phyloP scores from a whole-genome alignment of 2,888 invertebrate species.

The Neocrepidodera transversa region DNA sequence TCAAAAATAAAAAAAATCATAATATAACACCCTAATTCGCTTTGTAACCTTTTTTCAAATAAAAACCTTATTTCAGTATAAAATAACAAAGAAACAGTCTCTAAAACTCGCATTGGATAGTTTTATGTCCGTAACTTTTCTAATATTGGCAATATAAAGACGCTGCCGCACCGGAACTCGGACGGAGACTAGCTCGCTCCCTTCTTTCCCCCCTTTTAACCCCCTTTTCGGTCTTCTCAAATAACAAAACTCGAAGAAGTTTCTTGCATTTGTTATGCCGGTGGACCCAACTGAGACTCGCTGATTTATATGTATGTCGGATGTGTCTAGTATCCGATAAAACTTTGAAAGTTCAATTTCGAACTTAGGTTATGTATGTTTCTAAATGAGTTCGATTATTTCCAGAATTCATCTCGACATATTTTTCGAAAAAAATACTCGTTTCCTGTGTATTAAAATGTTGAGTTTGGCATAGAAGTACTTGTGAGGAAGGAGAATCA shows the following conservation, averaged over 20 bases:
- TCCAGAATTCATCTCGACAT: constrained; percentile 6
- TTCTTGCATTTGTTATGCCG: constrained; percentile 58
- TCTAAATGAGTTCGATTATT: constrained; percentile 48
- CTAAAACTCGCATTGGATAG: constrained; percentile 39
- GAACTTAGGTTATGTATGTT: constrained; percentile 48
- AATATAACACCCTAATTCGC: no score
- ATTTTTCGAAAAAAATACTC: no score
- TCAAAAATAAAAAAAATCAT: no score
- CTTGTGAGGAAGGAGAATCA: no score
- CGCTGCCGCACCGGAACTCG: constrained; percentile 36
- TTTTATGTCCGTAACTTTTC: constrained; percentile 45
- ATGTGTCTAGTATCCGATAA: constrained; percentile 53
- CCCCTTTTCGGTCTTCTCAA: constrained; percentile 10
- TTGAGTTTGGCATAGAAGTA: no score
- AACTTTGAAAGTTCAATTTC: constrained; percentile 53
- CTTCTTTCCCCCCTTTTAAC: constrained; percentile 7
- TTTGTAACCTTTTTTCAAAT: neutral
- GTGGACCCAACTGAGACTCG: constrained; percentile 55
- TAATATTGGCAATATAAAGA: constrained; percentile 42
- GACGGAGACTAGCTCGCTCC: constrained; percentile 37
- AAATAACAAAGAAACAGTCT: constrained; percentile 26
- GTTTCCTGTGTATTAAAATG: no score
- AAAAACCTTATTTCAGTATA: neutral
- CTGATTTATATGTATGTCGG: constrained; percentile 54
- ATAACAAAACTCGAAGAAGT: constrained; percentile 40